Evolutionary conservation across 2,888 invertebrate genomes (phyloP), one percentile per base, ranked within the genome.

Genomic region (Cheilosia scutellata): DNA sequence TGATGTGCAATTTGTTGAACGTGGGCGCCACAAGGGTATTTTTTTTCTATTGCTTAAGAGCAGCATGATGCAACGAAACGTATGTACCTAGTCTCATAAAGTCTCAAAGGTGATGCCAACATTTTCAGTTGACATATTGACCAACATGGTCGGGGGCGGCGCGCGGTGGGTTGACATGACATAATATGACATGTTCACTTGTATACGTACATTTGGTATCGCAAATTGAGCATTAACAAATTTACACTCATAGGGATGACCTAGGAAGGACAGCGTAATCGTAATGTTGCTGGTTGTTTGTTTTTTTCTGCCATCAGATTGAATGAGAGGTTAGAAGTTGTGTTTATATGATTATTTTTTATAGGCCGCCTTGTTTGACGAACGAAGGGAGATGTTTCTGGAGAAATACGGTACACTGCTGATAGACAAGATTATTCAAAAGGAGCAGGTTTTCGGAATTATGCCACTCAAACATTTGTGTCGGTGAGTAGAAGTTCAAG

Each of bases 381-480:
- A 87, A 3, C 89, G 92, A n/a, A 90, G 92, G 42, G 90, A 90
- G 75, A 90, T 90, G 89, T 93, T 93, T 66, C 89, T 91, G 57
- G 88, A 91, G 71, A 91, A 90, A 87, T 93, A 92, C 75, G 91
- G 91, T 55, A 86, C 88, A 9, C 88, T 93, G 51, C 86, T 93
- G 75, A 88, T 90, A 77, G 92, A 92, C 84, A 91, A 90, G 87
- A 90, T 93, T 72, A 89, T 93, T 86, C 88, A 77, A 58, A 89
- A 88, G 87, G 91, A 92, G 44, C 92, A 92, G 89, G 92, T 92
- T 31, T 93, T 91, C 82, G 92, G 93, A 25, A 91, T 92, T 66
- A 91, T 92, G n/a, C 95, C 96, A 88, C 92, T 97, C 74, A 96
- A 95, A 88, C 97, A 97, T 91, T 91, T 97, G 3, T 95, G 96